Conservation (phyloP, 92 coral and sea anemone species). For the Siderastrea radians region DNA sequence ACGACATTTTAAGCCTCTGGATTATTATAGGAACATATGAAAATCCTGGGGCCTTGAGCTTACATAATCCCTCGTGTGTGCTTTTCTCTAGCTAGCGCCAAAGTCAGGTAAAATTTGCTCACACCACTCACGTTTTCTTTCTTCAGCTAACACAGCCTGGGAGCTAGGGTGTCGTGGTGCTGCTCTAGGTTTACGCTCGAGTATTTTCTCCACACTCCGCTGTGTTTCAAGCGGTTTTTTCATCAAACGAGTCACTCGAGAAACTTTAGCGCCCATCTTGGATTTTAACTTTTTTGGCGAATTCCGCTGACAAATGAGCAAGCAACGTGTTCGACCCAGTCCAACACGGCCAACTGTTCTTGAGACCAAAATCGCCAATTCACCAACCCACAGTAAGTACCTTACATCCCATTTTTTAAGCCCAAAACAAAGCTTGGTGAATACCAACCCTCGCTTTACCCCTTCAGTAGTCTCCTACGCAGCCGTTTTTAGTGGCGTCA, state of each 20-base stretch:
- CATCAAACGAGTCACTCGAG: constrained; percentile 77
- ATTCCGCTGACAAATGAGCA: constrained; percentile 60
- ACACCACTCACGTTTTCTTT: constrained; percentile 56
- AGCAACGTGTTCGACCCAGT: not conserved
- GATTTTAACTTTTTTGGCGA: constrained; percentile 23
- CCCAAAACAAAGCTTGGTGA: no score
- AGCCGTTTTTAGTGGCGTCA: no score
- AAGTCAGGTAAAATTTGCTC: not conserved
- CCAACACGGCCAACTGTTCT: constrained; percentile 7
- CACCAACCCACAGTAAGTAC: no score
- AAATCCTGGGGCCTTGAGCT: not conserved
- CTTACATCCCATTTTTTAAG: no score
- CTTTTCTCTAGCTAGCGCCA: not conserved
- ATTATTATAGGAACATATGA: no score
- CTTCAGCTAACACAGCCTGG: constrained; percentile 63
- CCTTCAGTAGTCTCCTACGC: no score
- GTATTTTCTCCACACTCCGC: constrained; percentile 78
- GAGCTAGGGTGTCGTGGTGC: constrained; percentile 95
- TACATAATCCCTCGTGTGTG: not conserved
- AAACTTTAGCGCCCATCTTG: constrained; percentile 90
- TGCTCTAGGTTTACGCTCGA: constrained; percentile 81
- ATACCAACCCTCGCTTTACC: no score
- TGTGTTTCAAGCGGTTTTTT: constrained; percentile 83
- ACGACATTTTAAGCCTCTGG: no score
- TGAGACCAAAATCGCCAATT: not conserved